Percentiles rank a stretch among this genome's conserved stretches.
These are phyloP conservation scores for Anoncus sp. DNA, from an alignment of 2,888 invertebrate genomes.

Conservation along the genomic window DNA sequence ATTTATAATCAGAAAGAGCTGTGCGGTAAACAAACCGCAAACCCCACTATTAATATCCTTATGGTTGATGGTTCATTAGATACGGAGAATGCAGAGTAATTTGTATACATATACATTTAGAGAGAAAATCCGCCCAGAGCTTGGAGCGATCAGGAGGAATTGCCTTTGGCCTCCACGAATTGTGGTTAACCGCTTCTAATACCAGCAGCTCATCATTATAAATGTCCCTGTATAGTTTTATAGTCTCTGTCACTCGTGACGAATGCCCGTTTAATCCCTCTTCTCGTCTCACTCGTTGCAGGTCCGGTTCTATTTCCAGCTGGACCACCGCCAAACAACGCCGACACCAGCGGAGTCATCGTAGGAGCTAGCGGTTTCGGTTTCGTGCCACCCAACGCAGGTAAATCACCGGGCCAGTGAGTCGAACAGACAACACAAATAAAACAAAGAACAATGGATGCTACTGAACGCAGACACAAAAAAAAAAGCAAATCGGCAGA, in stretches of 20 bases:
- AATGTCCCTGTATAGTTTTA: not conserved
- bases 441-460: conserved; percentile 40
- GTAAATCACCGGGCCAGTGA: conserved; percentile 84
- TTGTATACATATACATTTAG: not conserved
- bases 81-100: not conserved
- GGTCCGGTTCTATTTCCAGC: conserved; percentile 93
- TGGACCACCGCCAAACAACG: conserved; percentile 87
- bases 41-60: conserved; percentile 14
- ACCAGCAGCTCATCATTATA: conserved; percentile 15
- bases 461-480: conserved; percentile 41
- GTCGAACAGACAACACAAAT: conserved; percentile 27
- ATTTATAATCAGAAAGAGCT: conserved; percentile 1
- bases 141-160: conserved; percentile 17
- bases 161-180: not conserved
- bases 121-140: conserved; percentile 8
- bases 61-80: conserved; percentile 8
- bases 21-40: conserved; percentile 15
- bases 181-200: conserved; percentile 44
- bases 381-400: conserved; percentile 91
- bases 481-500: conserved; percentile 32
- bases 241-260: not conserved
- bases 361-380: conserved; percentile 94
- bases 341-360: conserved; percentile 91
- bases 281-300: conserved; percentile 76
- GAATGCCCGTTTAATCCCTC: conserved; percentile 1